Evolutionary conservation across 2,113 vertebrate genomes (phyloP).

Genomic region (Trogon melanurus): DNA sequence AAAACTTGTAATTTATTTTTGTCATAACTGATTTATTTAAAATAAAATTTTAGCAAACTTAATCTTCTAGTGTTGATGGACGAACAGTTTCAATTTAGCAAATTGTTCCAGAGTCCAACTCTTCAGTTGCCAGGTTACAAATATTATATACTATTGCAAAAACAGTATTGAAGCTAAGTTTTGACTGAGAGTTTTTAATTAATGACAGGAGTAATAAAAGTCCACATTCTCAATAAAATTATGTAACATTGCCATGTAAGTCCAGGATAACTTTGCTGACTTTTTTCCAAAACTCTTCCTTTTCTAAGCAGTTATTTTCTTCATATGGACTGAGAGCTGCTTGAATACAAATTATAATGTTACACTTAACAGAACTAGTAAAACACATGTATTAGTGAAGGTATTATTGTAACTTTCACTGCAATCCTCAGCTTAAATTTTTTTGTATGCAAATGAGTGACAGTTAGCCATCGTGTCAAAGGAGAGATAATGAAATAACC

Average conservation of each 20-base stretch:
- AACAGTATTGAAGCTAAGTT: not conserved
- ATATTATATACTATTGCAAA: not conserved
- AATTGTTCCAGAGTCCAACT: not conserved
- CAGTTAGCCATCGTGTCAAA: fast-evolving
- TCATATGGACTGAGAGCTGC: not conserved
- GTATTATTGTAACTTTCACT: not conserved
- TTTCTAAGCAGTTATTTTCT: not conserved
- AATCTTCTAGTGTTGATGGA: not conserved
- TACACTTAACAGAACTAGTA: not conserved
- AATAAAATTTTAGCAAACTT: not conserved
- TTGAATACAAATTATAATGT: not conserved
- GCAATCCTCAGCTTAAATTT: not conserved
- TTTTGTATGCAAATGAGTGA: not conserved
- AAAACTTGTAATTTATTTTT: not conserved
- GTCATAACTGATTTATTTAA: not conserved
- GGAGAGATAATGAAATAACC: not conserved
- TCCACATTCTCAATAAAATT: not conserved
- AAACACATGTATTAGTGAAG: not conserved
- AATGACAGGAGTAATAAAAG: not conserved
- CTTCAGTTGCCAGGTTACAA: not conserved
- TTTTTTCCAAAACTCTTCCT: not conserved
- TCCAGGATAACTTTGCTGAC: not conserved
- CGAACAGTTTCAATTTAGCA: not conserved
- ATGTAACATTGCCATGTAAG: fast-evolving
- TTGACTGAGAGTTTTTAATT: not conserved